phyloP scores from a whole-genome alignment of 2,797 vertebrate genomes.

The Pseudomugil gertrudae region DNA sequence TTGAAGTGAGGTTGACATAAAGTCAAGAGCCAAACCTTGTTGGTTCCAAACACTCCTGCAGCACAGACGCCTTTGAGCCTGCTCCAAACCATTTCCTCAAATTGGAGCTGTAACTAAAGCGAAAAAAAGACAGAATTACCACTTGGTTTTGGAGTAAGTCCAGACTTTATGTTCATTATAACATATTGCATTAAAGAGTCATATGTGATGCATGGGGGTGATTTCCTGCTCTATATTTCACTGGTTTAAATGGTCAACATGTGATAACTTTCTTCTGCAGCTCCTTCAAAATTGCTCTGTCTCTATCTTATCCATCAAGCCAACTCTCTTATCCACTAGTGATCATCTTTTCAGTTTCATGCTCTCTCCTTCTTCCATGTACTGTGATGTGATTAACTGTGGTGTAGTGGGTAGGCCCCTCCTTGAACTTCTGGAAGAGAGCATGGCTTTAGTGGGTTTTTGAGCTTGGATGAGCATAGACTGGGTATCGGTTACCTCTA shows the following conservation, averaged over 20 bases:
- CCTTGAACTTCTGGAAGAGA: constrained; percentile 55
- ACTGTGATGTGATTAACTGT: constrained; percentile 70
- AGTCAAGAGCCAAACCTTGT: constrained; percentile 71
- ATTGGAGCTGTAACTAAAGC: constrained; percentile 64
- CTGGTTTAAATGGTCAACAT: constrained; percentile 24
- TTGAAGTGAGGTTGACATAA: constrained; percentile 75
- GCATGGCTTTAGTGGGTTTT: constrained; percentile 60
- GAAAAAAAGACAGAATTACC: constrained; percentile 70
- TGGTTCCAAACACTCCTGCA: constrained; percentile 70
- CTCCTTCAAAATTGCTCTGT: constrained; percentile 33
- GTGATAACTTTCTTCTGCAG: constrained; percentile 22
- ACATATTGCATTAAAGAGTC: constrained; percentile 45
- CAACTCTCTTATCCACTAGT: constrained; percentile 47
- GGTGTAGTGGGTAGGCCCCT: constrained; percentile 54
- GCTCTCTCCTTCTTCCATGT: constrained; percentile 44
- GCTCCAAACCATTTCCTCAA: constrained; percentile 78
- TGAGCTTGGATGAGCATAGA: constrained; percentile 66
- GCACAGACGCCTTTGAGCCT: constrained; percentile 62
- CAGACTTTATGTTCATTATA: constrained; percentile 49
- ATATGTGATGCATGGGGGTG: constrained; percentile 28
- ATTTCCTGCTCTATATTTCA: constrained; percentile 18
- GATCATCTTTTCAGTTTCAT: constrained; percentile 43
- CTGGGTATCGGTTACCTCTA: constrained; percentile 76
- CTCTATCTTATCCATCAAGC: constrained; percentile 44
- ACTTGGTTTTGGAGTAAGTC: constrained; percentile 56